phyloP scores from a whole-genome alignment of 2,888 invertebrate species.

The Tethea ocularis region DNA sequence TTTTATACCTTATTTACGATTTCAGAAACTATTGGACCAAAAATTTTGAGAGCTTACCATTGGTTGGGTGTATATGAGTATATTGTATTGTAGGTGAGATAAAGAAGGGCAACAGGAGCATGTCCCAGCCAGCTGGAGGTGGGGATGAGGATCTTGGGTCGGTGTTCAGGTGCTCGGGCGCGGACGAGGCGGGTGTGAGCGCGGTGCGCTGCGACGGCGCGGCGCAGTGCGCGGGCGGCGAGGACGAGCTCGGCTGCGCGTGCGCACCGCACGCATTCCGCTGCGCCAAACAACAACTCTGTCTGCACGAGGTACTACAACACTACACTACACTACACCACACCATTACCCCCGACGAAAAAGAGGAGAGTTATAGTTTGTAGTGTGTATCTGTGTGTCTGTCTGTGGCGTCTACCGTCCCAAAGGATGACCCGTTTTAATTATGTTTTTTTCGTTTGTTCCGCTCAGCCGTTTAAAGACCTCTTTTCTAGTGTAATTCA shows the following conservation, averaged over 20 bases:
- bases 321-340: background rate
- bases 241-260: constrained; percentile 82
- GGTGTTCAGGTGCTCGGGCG: constrained; percentile 84
- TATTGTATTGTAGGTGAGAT: background rate
- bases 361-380: too few species aligned
- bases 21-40: too few species aligned
- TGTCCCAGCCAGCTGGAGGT: constrained; percentile 19
- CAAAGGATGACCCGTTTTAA: too few species aligned
- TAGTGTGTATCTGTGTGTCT: too few species aligned
- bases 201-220: constrained; percentile 88
- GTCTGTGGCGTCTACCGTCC: too few species aligned
- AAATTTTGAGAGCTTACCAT: too few species aligned
- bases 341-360: background rate
- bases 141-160: constrained; percentile 73
- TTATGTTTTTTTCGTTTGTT: too few species aligned
- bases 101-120: background rate
- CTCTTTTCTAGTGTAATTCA: too few species aligned
- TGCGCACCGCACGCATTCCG: constrained; percentile 59
- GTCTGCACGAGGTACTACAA: constrained; percentile 43
- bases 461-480: too few species aligned
- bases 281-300: constrained; percentile 51
- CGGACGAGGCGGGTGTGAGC: constrained; percentile 83
- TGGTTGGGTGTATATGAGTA: too few species aligned
- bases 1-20: too few species aligned
- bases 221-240: constrained; percentile 86